A percentile compares a stretch with the other conserved stretches of the same genome.
These are phyloP conservation scores for Oncorhynchus masou DNA, from an alignment of 2,113 vertebrate genomes.

Conservation along the genomic window DNA sequence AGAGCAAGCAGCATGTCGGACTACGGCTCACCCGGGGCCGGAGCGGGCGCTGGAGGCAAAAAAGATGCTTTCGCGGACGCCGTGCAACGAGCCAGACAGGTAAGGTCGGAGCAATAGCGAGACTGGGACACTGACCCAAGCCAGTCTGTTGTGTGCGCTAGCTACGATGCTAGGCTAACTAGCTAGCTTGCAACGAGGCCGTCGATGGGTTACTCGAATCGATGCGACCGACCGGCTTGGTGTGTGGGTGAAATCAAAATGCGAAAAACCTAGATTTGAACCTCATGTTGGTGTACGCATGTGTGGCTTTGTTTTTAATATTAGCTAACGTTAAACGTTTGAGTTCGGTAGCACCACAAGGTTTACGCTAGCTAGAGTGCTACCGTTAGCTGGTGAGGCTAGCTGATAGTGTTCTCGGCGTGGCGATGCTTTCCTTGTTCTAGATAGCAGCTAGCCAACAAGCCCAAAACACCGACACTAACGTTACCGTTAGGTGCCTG, in stretches of 20 bases:
- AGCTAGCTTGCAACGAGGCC: background rate
- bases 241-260: background rate
- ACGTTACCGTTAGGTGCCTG: too few relatives aligned
- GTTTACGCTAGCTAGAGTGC: background rate
- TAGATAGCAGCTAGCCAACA: too few relatives aligned
- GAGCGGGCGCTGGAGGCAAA: conserved; percentile 71
- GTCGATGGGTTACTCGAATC: background rate
- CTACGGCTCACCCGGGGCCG: conserved; percentile 73
- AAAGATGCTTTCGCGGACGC: conserved; percentile 92
- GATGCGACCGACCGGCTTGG: conserved; percentile 9
- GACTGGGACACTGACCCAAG: background rate
- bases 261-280: too few relatives aligned
- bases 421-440: background rate
- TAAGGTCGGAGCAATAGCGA: conserved; percentile 38
- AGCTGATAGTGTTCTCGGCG: background rate
- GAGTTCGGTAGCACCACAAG: too few relatives aligned
- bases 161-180: background rate
- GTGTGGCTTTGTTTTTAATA: too few relatives aligned
- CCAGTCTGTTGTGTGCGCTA: background rate
- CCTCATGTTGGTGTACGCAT: too few relatives aligned
- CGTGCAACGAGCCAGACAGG: conserved; percentile 89
- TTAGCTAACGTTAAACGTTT: too few relatives aligned
- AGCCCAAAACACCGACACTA: too few relatives aligned
- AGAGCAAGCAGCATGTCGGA: conserved; percentile 75
- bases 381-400: background rate